A percentile compares a stretch with the other conserved stretches of the same genome.
phyloP scores from a whole-genome alignment of 1,140 invertebrate species.

The Aphelenchoides besseyi region DNA sequence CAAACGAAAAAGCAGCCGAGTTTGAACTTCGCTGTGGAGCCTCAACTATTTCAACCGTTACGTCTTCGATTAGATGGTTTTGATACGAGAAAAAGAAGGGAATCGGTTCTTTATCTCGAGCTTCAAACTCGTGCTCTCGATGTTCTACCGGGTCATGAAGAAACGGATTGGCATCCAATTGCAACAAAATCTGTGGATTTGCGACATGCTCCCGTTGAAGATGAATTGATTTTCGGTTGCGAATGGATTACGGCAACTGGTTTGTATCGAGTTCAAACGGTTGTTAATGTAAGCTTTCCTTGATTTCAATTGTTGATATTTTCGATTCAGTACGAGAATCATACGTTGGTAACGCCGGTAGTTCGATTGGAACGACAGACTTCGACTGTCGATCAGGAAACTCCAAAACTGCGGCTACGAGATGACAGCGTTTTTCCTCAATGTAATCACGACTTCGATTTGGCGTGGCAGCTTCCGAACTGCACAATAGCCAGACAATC shows the following conservation, averaged over 20 bases:
- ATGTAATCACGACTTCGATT: constrained; percentile 31
- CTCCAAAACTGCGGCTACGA: constrained; percentile 16
- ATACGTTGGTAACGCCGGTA: not conserved
- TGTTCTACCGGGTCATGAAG: not conserved
- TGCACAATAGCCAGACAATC: constrained; percentile 11
- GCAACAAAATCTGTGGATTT: constrained; percentile 7
- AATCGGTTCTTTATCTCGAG: not conserved
- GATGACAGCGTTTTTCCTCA: constrained; percentile 35
- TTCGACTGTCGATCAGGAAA: not conserved
- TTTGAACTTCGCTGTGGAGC: not conserved
- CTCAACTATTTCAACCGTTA: constrained; percentile 8
- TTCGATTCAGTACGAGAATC: not conserved
- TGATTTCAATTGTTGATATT: not conserved
- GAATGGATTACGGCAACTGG: constrained; percentile 19
- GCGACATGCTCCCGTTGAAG: not conserved
- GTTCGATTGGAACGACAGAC: not conserved
- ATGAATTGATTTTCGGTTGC: constrained; percentile 9
- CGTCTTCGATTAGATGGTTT: constrained; percentile 2
- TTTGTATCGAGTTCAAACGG: constrained; percentile 4
- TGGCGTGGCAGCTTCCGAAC: constrained; percentile 24
- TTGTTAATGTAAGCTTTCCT: not conserved
- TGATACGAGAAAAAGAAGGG: no score
- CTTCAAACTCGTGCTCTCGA: constrained; percentile 10
- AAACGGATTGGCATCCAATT: constrained; percentile 6
- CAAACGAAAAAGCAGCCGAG: not conserved